Evolutionary conservation across 2,888 invertebrate genomes (phyloP), one percentile per base, ranked within the genome.

Genomic region (Cephus rjabovi): DNA sequence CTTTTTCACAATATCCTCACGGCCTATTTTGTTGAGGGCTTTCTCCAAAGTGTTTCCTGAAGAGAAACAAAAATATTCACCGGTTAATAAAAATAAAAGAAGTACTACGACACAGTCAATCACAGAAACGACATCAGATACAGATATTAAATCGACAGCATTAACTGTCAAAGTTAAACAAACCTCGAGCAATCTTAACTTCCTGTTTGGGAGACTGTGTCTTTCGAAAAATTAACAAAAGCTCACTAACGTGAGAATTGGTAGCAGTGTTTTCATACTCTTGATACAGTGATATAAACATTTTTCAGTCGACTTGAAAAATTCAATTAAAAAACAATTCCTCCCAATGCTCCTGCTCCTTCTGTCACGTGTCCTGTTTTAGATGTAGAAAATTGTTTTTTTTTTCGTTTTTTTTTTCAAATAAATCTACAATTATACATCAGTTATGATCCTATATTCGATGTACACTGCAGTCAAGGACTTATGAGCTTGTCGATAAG

Each of bases 1-100:
- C 88, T 95, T 95, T 79, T 95, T 94, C 1, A 97, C 96, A 84
- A 97, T 96, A 91, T 98, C 97, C 82, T 95, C 95, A 69, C 97
- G 93, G 73, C 95, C 95, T 77, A 98, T 97, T 89, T 95, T 95
- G 81, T 95, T 94, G 75, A 97, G 92, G 1, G 96, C 97, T 87
- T 95, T 94, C 87, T 97, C 96, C 80, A 97, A 91, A 75, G 94
- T 94, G 89, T 96, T 96, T 40, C 96, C 96, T 93, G 92, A 11
- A 83, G 85, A 75, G 79, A 80, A 31, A 78, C 23, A 9, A 73
- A 73, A 31, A 35, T 40, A 40, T 15, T 40, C 40, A 40, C 6
- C 15, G 1, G 15, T 40, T 6, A 73, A 33, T 15, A 15, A 11
- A 30, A 15, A 11, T 34, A 15, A 4, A 35, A 70, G 12, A 11